These are phyloP conservation scores for Amazona vittata DNA, from an alignment of 2,113 vertebrate species.

Conservation along the genomic window DNA sequence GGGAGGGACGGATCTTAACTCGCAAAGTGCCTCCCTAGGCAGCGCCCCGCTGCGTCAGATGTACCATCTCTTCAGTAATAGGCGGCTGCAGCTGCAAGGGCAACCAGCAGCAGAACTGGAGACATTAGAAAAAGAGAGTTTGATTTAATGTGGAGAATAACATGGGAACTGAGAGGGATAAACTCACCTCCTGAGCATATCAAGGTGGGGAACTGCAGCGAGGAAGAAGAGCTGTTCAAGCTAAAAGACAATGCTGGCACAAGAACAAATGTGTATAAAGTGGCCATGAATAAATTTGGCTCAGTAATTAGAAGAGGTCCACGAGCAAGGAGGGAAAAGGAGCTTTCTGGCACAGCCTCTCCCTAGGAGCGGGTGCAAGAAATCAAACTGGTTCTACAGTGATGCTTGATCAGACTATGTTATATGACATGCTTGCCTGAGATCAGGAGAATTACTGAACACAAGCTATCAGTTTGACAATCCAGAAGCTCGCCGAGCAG, in stretches of 20 bases:
- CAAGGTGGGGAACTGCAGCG: neutral
- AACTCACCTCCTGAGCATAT: neutral
- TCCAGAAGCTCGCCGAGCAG: accelerated
- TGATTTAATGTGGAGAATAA: accelerated
- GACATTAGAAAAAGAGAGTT: neutral
- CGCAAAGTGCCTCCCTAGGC: no score
- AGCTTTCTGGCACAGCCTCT: neutral
- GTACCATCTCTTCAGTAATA: accelerated
- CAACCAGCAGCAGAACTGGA: neutral
- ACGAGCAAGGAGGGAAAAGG: neutral
- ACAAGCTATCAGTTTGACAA: accelerated
- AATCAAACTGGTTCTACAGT: neutral
- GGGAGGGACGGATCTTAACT: no score
- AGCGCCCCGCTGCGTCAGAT: accelerated
- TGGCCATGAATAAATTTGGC: neutral
- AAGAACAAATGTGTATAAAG: neutral
- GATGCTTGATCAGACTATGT: neutral
- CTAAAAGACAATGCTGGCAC: neutral
- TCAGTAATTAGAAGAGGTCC: neutral
- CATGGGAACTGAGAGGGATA: neutral
- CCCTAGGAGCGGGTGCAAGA: neutral
- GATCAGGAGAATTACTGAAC: neutral
- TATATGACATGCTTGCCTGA: accelerated
- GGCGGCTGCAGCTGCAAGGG: neutral
- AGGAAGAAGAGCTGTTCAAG: neutral